A percentile compares a stretch with the other conserved stretches of the same genome.
Evolutionary conservation across 30 jellyfish, hydroid and myxozoan genomes (phyloP).

Genomic region (Aurelia coerulea): DNA sequence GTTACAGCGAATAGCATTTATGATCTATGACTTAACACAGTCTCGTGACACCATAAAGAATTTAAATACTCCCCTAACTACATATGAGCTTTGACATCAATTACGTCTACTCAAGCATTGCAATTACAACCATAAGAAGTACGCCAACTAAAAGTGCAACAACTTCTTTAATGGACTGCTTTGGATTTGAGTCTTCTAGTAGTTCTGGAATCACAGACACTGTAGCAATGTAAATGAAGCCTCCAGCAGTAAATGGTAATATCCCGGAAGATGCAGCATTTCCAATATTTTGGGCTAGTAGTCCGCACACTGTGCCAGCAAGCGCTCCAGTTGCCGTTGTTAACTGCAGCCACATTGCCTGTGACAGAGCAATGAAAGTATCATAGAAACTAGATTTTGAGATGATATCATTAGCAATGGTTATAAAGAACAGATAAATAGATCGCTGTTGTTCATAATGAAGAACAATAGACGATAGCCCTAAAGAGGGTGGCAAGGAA

Average conservation of each 20-base stretch:
- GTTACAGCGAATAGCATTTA: no score
- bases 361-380: background rate
- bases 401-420: background rate
- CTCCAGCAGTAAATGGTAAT: conserved; percentile 97
- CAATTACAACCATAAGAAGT: conserved; percentile 84
- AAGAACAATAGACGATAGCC: no score
- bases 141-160: conserved; percentile 84
- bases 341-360: conserved; percentile 98
- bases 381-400: background rate
- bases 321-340: conserved; percentile 96
- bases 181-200: conserved; percentile 80
- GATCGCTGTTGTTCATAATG: no score
- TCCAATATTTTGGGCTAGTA: conserved; percentile 85
- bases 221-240: conserved; percentile 95
- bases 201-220: conserved; percentile 94
- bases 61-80: no score
- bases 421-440: background rate
- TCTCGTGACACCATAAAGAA: no score
- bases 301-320: conserved; percentile 93
- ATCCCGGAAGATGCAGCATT: conserved; percentile 87
- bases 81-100: no score
- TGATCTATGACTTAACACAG: no score
- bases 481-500: no score
- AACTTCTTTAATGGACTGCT: conserved; percentile 85
- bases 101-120: conserved; percentile 60